These are phyloP conservation scores for Penaeus japonicus DNA, from an alignment of 1,140 invertebrate genomes.

Conservation along the genomic window DNA sequence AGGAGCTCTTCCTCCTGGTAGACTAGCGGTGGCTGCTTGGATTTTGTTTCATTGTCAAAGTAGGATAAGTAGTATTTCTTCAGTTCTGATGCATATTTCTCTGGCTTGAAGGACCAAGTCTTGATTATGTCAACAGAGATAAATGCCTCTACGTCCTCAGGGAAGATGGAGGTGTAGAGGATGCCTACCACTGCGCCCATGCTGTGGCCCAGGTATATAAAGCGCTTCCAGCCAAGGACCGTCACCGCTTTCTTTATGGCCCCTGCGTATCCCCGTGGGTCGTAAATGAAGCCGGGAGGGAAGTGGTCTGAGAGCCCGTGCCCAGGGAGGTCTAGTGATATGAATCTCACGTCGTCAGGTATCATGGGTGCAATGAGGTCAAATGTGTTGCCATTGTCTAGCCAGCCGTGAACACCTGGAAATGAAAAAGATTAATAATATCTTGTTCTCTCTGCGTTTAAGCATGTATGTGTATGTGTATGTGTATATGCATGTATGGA, in stretches of 20 bases:
- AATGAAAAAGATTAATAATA: conserved; percentile 2
- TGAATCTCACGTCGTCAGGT: conserved; percentile 38
- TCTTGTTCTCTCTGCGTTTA: background rate
- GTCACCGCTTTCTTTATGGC: conserved; percentile 51
- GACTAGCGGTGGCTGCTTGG: conserved; percentile 27
- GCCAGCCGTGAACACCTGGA: conserved; percentile 61
- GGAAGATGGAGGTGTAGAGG: conserved; percentile 50
- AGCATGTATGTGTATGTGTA: too few species aligned
- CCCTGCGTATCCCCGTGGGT: conserved; percentile 50
- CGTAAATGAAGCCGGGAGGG: conserved; percentile 59
- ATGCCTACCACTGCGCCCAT: conserved; percentile 58
- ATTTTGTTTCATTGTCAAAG: conserved; percentile 57
- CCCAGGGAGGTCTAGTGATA: conserved; percentile 61
- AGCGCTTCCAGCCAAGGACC: conserved; percentile 53
- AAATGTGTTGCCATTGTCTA: conserved; percentile 62
- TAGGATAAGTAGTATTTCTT: conserved; percentile 47
- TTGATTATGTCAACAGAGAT: conserved; percentile 58
- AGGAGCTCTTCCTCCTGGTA: conserved; percentile 54
- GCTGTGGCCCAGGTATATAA: conserved; percentile 57
- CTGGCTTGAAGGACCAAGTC: conserved; percentile 56
- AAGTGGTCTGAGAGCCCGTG: conserved; percentile 62
- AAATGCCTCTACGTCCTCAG: conserved; percentile 55
- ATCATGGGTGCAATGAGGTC: conserved; percentile 58
- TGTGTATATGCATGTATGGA: background rate
- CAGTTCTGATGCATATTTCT: conserved; percentile 26